These are phyloP conservation scores for Australoheros scitulus DNA, from an alignment of 2,113 vertebrate species.

Conservation along the genomic window DNA sequence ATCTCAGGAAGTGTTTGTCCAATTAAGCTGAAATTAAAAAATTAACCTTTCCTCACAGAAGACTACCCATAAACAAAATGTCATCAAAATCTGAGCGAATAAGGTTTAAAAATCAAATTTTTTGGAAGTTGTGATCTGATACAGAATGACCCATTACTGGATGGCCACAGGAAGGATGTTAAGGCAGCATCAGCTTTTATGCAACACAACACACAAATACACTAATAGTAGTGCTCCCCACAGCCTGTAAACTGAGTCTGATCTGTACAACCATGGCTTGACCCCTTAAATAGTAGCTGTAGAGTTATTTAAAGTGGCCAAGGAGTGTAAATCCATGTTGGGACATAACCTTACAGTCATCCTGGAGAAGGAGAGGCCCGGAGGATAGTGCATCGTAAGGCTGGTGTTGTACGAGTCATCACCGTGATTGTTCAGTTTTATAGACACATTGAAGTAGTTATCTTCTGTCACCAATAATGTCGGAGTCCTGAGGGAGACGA, in stretches of 20 bases:
- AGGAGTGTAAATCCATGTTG: too few species aligned
- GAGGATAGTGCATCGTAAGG: constrained; percentile 67
- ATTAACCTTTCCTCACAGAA: too few species aligned
- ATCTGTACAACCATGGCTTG: neutral
- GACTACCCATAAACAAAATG: too few species aligned
- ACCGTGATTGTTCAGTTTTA: constrained; percentile 68
- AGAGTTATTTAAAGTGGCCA: too few species aligned
- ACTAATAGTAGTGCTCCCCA: neutral
- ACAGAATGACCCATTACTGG: neutral
- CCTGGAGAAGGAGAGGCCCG: constrained; percentile 76
- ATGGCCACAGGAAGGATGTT: neutral
- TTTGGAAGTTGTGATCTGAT: too few species aligned
- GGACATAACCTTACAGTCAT: constrained; percentile 12
- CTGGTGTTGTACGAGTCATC: constrained; percentile 81
- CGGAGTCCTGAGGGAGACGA: constrained; percentile 51
- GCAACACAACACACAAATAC: neutral
- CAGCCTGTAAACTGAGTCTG: neutral
- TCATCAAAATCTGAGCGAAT: too few species aligned
- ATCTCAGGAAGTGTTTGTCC: too few species aligned
- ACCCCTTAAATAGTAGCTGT: too few species aligned
- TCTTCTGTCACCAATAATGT: constrained; percentile 70
- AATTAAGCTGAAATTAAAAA: too few species aligned
- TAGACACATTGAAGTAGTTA: constrained; percentile 57
- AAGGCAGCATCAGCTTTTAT: neutral
- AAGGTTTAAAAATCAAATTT: too few species aligned